A percentile compares a stretch with the other conserved stretches of the same genome.
Evolutionary conservation across 1,140 invertebrate genomes (phyloP).

Genomic region (Drosophila fuyamai): DNA sequence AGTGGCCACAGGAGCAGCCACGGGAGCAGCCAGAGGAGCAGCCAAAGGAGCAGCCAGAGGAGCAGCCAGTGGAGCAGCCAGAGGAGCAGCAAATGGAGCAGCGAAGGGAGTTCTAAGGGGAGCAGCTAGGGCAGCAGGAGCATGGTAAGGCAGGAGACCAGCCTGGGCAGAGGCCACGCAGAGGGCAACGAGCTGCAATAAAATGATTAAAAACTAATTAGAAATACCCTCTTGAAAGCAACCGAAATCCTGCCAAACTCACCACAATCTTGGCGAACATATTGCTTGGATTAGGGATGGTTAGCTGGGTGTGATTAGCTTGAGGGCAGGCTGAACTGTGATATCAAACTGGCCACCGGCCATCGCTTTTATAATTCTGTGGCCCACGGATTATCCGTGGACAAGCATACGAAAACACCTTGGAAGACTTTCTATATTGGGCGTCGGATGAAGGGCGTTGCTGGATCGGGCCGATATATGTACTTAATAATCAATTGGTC

Average conservation of each 20-base stretch:
- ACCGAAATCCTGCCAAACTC: slow-evolving; percentile 29
- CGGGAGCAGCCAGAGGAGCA: slow-evolving; percentile 70
- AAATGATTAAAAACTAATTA: slow-evolving; percentile 2
- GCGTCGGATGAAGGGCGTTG: slow-evolving; percentile 50
- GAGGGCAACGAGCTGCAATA: slow-evolving; percentile 63
- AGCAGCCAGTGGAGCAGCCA: slow-evolving; percentile 70
- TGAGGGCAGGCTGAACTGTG: slow-evolving; percentile 61
- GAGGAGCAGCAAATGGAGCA: slow-evolving; percentile 17
- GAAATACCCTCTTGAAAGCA: neutral
- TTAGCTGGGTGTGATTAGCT: slow-evolving; percentile 45
- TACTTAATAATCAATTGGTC: slow-evolving; percentile 72
- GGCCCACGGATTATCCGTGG: slow-evolving; percentile 20
- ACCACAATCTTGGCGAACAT: slow-evolving; percentile 78
- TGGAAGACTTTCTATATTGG: slow-evolving; percentile 65
- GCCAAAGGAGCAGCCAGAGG: slow-evolving; percentile 40
- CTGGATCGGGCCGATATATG: slow-evolving; percentile 8
- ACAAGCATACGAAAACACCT: slow-evolving; percentile 55
- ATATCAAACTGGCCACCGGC: slow-evolving; percentile 33
- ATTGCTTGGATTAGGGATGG: slow-evolving; percentile 34
- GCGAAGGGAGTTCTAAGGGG: slow-evolving; percentile 49
- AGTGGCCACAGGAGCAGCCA: slow-evolving; percentile 61
- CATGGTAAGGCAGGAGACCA: slow-evolving; percentile 61
- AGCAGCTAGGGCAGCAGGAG: slow-evolving; percentile 58
- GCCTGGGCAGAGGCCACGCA: slow-evolving; percentile 78
- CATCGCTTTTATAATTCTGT: slow-evolving; percentile 74